Base-by-base conservation (phyloP, 2,797 vertebrate genomes). In the Poliocrania exsul region DNA sequence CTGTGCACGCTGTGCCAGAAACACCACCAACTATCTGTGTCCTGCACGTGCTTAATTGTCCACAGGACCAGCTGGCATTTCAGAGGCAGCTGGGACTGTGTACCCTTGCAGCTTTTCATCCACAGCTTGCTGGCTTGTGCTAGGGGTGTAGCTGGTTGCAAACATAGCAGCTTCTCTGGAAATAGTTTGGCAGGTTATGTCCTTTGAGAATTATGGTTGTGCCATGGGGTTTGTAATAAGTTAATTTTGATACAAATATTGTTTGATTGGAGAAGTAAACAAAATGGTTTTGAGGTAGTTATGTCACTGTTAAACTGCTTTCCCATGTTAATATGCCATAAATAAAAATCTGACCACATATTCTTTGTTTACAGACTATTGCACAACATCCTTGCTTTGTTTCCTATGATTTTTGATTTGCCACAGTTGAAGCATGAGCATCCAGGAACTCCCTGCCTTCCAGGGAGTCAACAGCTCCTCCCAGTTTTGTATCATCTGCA, bases 11-110 rank as follows among this genome's bases (percentile, higher is more conserved):
- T 38, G 70, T 60, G 61, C n/a, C 81, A 61, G 62, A 17, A 57
- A 24, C 14, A 38, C 38, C 50, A 11, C 6, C 5, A 2, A 20
- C 13, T 35, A 3, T 46, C 60, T 49, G 31, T 74, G 64, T 49
- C 23, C 24, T 46, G 21, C 0, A 2, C 8, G 1, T n/a, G 51
- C 31, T 28, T 58, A 21, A 47, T 31, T 0, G 0, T 9, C 44
- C 21, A 10, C 0, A 0, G 82, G 29, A 61, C 26, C 56, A 37
- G 51, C 3, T 65, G 82, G 53, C 11, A 26, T 42, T 47, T 29
- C 26, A 8, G 40, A 47, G 53, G 37, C 62, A 66, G 61, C 51
- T 4, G 7, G 23, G 31, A 26, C 24, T 9, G 54, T 35, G 50
- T 14, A 16, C 25, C 47, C 38, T 57, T 25, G 9, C 67, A 54